Evolutionary conservation across 64 coral and sea anemone species (phyloP), one percentile per base, ranked within the genome.

Genomic region (Montipora foliosa): DNA sequence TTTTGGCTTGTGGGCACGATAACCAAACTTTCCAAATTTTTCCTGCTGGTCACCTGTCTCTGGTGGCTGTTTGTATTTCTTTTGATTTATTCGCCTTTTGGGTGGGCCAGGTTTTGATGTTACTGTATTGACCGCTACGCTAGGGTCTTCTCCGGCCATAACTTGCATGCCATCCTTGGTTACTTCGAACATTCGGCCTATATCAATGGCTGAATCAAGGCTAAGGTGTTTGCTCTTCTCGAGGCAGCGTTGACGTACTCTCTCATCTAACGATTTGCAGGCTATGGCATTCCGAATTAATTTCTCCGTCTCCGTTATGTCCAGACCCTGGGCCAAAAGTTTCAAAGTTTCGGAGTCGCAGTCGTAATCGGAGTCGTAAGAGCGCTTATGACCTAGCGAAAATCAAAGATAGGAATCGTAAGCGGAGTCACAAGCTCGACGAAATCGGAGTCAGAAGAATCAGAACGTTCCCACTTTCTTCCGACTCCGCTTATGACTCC

Each of bases 11-110:
- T 92, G 66, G 1, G 69, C 21, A 7, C 61, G 61, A 49, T 76
- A 89, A 16, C 87, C 87, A 77, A 75, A 78, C 58, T 20, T 77
- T 17, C 6, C 21, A 9, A 74, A 89, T 44, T 60, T 89, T 76
- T 59, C 8, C 19, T 4, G n/a, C 1, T 57, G 49, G 1, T 53
- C 51, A 58, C 15, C 25, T 1, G 25, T 77, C 59, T 77, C 37
- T 64, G 61, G 2, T 66, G 61, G 61, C 61, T 66, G 61, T 66
- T 66, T 66, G 61, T 66, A 66, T 66, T 66, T 66, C 61, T 66
- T 66, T 66, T 66, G 61, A 3, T 66, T 66, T 66, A 5, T 66
- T 1, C 61, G 61, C 61, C 61, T 66, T 66, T 66, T 66, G 61
- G 4, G 61, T 66, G 60, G 61, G 61, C 2, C 61, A 66, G 61